Evolutionary conservation across 2,888 invertebrate species (phyloP), one percentile per base, ranked within the genome.

Genomic region (Cantharis lateralis): DNA sequence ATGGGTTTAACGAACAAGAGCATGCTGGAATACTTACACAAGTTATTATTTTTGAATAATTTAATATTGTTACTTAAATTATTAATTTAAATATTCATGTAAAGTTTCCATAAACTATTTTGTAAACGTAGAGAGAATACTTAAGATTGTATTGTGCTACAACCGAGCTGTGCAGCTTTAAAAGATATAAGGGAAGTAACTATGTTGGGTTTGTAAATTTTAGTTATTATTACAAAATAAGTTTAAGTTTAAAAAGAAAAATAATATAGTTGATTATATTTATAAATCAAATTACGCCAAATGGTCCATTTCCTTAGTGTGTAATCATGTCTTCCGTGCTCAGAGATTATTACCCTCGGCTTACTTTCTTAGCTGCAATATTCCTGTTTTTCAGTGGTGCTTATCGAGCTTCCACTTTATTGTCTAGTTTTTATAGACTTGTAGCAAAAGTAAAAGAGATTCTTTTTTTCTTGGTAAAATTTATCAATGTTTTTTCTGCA

Each of bases 231-330:
- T 15, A 74, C 15, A 63, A 71, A 61, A 62, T 64, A 20, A 71
- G 62, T 66, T 72, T 72, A 63, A 69, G 62, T 71, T 75, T 66
- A 71, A 71, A 72, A 72, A 64, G 32, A 26, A 72, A 20, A 9
- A 61, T 69, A 62, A 26, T 72, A 66, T 73, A 64, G 63, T 82
- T 82, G 81, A 83, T 83, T 82, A 83, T 83, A 82, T 84, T 84
- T 83, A 84, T 83, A 82, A 84, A 84, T 83, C 83, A 82, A 83
- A 83, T 84, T 82, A 83, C 77, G 73, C 79, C 78, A 81, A 83
- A 82, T 81, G 83, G 82, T 82, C 82, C 82, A 82, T 83, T 83
- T 83, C 82, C 82, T 80, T 78, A 75, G 81, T 76, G 79, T 80
- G 82, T 83, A 81, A 83, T 84, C 82, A 80, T 82, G 81, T 77